Percentiles rank a stretch among this genome's conserved stretches.
phyloP scores from a whole-genome alignment of 2,888 invertebrate genomes.

The Clistopyga incitator region DNA sequence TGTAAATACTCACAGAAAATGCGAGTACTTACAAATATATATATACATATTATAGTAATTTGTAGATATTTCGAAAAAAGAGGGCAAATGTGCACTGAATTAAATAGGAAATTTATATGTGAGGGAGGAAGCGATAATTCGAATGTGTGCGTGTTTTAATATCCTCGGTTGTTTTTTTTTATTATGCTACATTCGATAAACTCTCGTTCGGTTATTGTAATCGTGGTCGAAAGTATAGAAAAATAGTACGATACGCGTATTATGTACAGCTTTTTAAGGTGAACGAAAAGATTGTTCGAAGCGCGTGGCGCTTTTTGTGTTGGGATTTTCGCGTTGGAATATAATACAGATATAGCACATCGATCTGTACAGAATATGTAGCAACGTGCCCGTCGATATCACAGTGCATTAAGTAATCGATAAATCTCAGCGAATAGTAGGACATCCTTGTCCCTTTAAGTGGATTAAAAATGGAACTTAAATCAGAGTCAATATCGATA shows the following conservation, averaged over 20 bases:
- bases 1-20: too few species aligned
- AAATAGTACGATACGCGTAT: constrained; percentile 7
- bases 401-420: constrained; percentile 31
- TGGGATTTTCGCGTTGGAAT: background rate
- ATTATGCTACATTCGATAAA: background rate
- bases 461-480: background rate
- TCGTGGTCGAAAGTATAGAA: background rate
- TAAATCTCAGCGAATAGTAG: background rate
- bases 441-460: background rate
- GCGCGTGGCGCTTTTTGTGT: background rate
- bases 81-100: too few species aligned
- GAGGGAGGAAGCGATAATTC: background rate
- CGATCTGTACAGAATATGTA: constrained; percentile 3
- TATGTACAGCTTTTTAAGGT: background rate
- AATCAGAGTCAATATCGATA: background rate
- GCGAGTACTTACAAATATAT: too few species aligned
- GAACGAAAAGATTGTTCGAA: background rate
- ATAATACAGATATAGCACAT: background rate
- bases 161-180: constrained; percentile 5
- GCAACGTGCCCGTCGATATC: constrained; percentile 10
- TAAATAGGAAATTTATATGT: background rate
- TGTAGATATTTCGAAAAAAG: too few species aligned
- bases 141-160: background rate
- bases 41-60: too few species aligned
- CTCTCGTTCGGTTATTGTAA: background rate